Evolutionary conservation across 2,113 vertebrate species (phyloP).

Genomic region (Cygnus buccinator): DNA sequence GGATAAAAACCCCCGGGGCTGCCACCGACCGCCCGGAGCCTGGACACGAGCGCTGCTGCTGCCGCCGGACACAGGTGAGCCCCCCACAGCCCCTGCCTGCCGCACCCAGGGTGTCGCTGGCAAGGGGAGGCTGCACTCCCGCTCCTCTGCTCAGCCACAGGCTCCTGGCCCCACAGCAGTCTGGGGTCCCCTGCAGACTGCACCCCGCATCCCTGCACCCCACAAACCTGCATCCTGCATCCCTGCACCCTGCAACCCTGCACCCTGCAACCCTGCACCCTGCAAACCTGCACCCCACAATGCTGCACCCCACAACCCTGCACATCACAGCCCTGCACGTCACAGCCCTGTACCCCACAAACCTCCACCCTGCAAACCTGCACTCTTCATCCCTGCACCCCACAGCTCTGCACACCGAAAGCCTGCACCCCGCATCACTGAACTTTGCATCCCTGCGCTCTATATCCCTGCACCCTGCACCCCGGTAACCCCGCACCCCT

Average conservation of each 20-base stretch:
- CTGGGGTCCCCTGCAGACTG: background rate
- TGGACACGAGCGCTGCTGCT: no score
- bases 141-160: rapidly evolving
- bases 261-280: background rate
- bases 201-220: background rate
- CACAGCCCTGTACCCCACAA: background rate
- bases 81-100: background rate
- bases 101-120: background rate
- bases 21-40: background rate
- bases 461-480: no score
- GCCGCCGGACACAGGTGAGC: background rate
- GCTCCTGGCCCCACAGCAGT: background rate
- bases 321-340: no score
- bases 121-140: background rate
- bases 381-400: no score
- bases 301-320: no score
- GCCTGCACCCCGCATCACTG: background rate
- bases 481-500: background rate
- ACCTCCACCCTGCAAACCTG: background rate
- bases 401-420: background rate
- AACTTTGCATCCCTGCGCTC: background rate
- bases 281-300: no score
- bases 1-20: background rate
- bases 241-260: background rate
- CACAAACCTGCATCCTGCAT: background rate